Percentiles rank a stretch among this genome's conserved stretches.
phyloP scores from a whole-genome alignment of 2,888 invertebrate genomes.

The Pediacus dermestoides region DNA sequence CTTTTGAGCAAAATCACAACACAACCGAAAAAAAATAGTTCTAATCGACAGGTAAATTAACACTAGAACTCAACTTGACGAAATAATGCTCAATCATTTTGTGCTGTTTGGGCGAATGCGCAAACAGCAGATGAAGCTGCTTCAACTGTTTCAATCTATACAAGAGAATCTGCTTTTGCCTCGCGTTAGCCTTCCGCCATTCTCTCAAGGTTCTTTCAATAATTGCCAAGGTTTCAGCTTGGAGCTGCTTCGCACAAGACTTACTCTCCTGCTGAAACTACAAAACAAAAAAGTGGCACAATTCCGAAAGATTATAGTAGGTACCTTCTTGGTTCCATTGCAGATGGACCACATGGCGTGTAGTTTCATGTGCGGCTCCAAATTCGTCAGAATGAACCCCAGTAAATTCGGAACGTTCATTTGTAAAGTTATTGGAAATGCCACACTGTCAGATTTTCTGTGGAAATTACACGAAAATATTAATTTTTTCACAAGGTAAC shows the following conservation, averaged over 20 bases:
- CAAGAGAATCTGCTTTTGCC: conserved; percentile 35
- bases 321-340: conserved; percentile 41
- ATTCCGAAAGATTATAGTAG: conserved; percentile 7
- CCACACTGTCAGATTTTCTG: conserved; percentile 68
- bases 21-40: too few relatives aligned
- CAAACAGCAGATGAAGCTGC: conserved; percentile 43
- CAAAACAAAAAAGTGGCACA: conserved; percentile 8
- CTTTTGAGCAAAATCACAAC: too few relatives aligned
- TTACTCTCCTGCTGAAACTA: conserved; percentile 32
- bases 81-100: conserved; percentile 26
- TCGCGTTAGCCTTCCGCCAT: conserved; percentile 49
- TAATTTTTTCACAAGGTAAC: not conserved
- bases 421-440: conserved; percentile 61
- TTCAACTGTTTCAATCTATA: conserved; percentile 41
- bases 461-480: conserved; percentile 25
- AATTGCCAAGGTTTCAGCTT: conserved; percentile 52
- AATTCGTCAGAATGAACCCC: conserved; percentile 69
- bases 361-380: conserved; percentile 54
- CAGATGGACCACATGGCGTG: conserved; percentile 57
- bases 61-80: conserved; percentile 27
- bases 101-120: conserved; percentile 34
- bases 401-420: conserved; percentile 65
- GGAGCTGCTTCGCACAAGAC: conserved; percentile 42
- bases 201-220: conserved; percentile 55
- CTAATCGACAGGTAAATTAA: too few relatives aligned